Base-by-base conservation (phyloP, 2,113 vertebrate species). In the Octodon degus region DNA sequence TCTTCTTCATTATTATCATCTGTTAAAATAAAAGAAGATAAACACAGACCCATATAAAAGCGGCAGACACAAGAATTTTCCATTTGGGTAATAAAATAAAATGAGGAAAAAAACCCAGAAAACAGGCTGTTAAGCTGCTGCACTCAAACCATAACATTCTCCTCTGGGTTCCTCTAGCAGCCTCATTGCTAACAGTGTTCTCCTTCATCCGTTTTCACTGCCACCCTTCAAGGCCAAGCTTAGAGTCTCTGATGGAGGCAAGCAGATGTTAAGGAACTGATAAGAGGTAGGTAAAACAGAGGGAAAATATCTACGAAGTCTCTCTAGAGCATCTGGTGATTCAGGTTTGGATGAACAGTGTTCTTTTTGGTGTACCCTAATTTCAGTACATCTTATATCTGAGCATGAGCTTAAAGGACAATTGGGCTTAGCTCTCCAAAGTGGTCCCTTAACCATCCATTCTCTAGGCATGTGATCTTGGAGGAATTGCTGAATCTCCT, bases 1-100 rank as follows among this genome's bases (percentile, higher is more conserved):
- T 92, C 95, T 76, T 88, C 98, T 97, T 98, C 98, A 87, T 96
- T 97, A 95, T 94, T 92, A 95, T 98, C 98, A 91, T 96, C 98
- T 98, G 92, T 90, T 92, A 91, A 89, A 94, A 90, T 80, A 0
- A 10, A 16, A 90, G 72, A 85, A 84, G 30, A 91, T 40, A 93
- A 90, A 96, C 70, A 93, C 88, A 96, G 76, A 80, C 6, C 91
- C 2, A 43, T 88, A 74, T 91, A 40, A 93, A 97, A 60, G 27
- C 17, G 47, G 72, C 19, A 92, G 92, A 90, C 22, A 82, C 7
- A 11, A 87, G 27, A 79, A 83, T 58, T 53, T 25, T 96, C 30
- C 16, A 74, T 55, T 50, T 70, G 11, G 70, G 8, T 34, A 50
- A 80, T 92, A 77, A 77, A 30, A 53, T 72, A 32, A 74, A 68